Evolutionary conservation across 2,113 vertebrate genomes (phyloP).

Genomic region (Ictidomys tridecemlineatus): DNA sequence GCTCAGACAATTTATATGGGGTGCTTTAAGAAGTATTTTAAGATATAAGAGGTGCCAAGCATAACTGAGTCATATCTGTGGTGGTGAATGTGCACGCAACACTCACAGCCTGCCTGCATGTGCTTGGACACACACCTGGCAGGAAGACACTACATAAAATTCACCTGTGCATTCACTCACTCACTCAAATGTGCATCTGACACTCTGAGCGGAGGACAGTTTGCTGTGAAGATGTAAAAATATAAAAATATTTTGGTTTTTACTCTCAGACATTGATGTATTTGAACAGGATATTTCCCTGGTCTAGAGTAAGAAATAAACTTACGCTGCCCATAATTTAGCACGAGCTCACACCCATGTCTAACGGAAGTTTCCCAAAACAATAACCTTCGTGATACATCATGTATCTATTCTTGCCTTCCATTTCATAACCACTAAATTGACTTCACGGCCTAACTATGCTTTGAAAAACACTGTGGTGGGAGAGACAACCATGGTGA

Average conservation of each 20-base stretch:
- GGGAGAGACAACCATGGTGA: not conserved
- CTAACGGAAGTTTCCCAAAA: not conserved
- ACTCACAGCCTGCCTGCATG: fast-evolving
- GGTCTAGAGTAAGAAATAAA: not conserved
- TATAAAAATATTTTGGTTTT: not conserved
- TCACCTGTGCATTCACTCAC: not conserved
- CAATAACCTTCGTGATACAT: not conserved
- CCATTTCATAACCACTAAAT: not conserved
- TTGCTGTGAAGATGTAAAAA: not conserved
- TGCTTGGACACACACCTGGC: fast-evolving
- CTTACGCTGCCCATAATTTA: not conserved
- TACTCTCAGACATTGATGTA: not conserved
- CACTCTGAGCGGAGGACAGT: not conserved
- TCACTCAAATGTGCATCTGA: not conserved
- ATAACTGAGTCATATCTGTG: not conserved
- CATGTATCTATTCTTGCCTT: not conserved
- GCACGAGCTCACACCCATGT: not conserved
- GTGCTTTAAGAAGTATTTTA: conserved; percentile 47
- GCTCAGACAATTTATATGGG: not conserved
- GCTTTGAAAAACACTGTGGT: not conserved
- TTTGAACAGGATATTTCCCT: not conserved
- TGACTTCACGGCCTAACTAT: not conserved
- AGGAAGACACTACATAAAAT: not conserved
- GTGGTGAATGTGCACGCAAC: not conserved
- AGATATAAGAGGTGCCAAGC: conserved; percentile 4